A percentile compares a stretch with the other conserved stretches of the same genome.
Evolutionary conservation across 1,140 invertebrate species (phyloP).

Genomic region (Gyrodactylus salaris): DNA sequence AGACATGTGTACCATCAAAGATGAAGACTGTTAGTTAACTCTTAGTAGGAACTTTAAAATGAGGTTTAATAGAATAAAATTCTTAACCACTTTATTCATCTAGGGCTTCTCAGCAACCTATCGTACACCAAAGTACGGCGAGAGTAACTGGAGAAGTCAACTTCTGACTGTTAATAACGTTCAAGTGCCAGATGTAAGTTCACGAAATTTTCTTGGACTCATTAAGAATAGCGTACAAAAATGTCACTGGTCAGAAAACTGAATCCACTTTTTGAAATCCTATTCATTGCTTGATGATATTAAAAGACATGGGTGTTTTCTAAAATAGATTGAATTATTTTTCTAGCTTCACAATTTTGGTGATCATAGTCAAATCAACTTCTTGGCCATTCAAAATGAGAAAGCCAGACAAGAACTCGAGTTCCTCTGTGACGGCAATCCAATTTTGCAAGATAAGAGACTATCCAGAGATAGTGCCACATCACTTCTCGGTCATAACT

Average conservation of each 20-base stretch:
- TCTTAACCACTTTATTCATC: neutral
- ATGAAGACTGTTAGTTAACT: neutral
- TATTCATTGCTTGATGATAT: no score
- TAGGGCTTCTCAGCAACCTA: neutral
- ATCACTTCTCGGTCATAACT: neutral
- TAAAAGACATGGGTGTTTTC: neutral
- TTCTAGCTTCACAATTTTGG: neutral
- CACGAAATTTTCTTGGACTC: no score
- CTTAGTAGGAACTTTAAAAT: neutral
- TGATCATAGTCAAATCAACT: neutral
- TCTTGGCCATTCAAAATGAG: neutral
- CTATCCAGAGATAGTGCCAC: neutral
- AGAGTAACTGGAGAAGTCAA: neutral
- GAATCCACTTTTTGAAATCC: no score
- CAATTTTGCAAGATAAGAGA: neutral
- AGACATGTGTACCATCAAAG: neutral
- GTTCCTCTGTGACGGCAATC: neutral
- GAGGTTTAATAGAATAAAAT: neutral
- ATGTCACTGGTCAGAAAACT: no score
- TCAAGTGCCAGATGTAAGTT: neutral
- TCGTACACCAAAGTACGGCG: neutral
- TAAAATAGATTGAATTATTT: neutral
- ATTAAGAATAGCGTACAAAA: no score
- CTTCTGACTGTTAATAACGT: neutral
- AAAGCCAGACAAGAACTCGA: neutral